Evolutionary conservation across 2,113 vertebrate species (phyloP).

Genomic region (Neodon shergylaensis): DNA sequence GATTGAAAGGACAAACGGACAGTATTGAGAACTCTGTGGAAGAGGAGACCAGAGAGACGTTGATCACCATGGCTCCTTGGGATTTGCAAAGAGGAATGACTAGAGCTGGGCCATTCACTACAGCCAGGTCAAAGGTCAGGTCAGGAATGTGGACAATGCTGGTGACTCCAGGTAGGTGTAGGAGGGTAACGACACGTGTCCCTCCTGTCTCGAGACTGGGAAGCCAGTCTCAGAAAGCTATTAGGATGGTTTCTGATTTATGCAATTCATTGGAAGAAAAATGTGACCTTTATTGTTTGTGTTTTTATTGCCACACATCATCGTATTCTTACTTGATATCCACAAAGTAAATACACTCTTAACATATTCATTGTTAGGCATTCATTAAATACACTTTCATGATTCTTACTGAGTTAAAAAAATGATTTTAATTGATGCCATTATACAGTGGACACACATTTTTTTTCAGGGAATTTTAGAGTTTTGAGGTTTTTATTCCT

Average conservation of each 20-base stretch:
- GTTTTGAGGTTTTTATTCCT: slow-evolving; percentile 45
- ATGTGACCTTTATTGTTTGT: slow-evolving; percentile 53
- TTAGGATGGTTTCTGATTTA: slow-evolving; percentile 58
- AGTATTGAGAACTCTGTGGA: slow-evolving; percentile 79
- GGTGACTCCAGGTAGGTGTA: slow-evolving; percentile 82
- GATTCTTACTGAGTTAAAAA: slow-evolving; percentile 40
- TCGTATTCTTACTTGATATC: slow-evolving; percentile 54
- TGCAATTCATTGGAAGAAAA: slow-evolving; percentile 64
- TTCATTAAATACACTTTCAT: slow-evolving; percentile 8
- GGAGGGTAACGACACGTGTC: slow-evolving; percentile 70
- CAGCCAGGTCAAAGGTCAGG: slow-evolving; percentile 83
- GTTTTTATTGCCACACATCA: slow-evolving; percentile 24
- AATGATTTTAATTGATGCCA: slow-evolving; percentile 25
- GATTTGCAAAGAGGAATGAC: slow-evolving; percentile 79
- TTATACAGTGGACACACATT: not conserved
- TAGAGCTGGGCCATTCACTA: slow-evolving; percentile 75
- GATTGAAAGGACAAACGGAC: slow-evolving; percentile 79
- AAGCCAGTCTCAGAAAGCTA: slow-evolving; percentile 58
- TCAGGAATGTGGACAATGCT: slow-evolving; percentile 82
- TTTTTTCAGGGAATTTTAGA: slow-evolving; percentile 31
- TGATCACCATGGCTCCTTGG: slow-evolving; percentile 79
- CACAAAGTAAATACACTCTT: slow-evolving; percentile 15
- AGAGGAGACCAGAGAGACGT: slow-evolving; percentile 79
- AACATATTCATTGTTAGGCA: slow-evolving; percentile 25
- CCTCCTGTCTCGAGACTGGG: slow-evolving; percentile 66